Evolutionary conservation across 2,113 vertebrate genomes (phyloP), one percentile per base, ranked within the genome.

Genomic region (Coracopsis vasa): DNA sequence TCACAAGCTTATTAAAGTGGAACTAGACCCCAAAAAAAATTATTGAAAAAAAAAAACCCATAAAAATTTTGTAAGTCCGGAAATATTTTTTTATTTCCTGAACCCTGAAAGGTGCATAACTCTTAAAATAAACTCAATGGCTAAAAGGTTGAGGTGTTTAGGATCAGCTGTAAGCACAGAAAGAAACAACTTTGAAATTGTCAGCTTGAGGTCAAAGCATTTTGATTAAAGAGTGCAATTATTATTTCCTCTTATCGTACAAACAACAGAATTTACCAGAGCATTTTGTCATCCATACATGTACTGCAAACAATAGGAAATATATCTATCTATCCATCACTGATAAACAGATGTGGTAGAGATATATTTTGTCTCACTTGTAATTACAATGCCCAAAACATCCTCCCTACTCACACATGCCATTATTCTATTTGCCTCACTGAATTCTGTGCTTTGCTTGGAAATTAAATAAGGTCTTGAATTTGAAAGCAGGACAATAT

Each of bases 401-500:
- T 51, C 71, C 62, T 92, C 45, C 47, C 61, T 23, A 28, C 77
- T 94, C 44, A 6, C 56, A 77, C 58, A n/a, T 62, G 69, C 83
- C 82, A 81, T 71, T 78, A 89, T 90, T 96, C 91, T 90, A 91
- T 91, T 96, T 95, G 73, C 85, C 70, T 92, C 70, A 10, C 74
- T 66, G 77, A 94, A 91, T 83, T 95, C 84, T 86, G n/a, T 53
- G 87, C 93, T 89, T 96, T 80, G 54, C 91, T 93, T 85, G 71
- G 51, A 96, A 97, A 97, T 97, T 94, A 96, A 97, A 94, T 96
- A 86, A 88, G 71, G 83, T 41, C 69, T 92, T 91, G 80, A 83
- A 97, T 97, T 92, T 95, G 91, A 97, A 97, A 96, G 85, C 90
- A 92, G 91, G 82, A 95, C 95, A 95, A 95, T 95, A 96, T 89